Conservation (phyloP, 2,113 vertebrate species). For the Herpetotheres cachinnans region DNA sequence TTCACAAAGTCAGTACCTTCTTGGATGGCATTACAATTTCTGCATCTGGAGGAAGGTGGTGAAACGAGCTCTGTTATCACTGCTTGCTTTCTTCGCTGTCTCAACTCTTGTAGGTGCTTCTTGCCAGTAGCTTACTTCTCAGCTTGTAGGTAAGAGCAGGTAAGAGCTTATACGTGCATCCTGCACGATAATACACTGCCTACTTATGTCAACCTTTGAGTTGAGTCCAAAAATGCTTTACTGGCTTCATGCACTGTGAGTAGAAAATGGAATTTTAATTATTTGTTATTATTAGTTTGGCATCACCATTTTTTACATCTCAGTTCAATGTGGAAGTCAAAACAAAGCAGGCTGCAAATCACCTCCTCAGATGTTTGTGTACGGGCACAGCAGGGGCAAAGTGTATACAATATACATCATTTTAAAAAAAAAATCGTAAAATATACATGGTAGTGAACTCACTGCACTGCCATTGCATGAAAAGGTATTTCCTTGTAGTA, state of each 20-base stretch:
- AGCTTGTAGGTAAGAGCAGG: neutral
- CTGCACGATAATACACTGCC: neutral
- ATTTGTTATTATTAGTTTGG: neutral
- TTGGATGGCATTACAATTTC: neutral
- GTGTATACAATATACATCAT: rapidly evolving
- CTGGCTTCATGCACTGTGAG: neutral
- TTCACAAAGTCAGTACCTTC: neutral
- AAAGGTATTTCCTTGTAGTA: neutral
- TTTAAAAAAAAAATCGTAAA: neutral
- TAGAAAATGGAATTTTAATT: neutral
- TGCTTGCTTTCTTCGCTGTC: neutral
- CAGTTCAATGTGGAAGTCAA: neutral
- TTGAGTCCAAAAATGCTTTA: neutral
- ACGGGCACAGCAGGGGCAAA: too few species aligned
- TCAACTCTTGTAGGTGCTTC: neutral
- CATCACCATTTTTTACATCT: neutral
- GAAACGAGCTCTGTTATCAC: neutral
- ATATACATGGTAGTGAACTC: neutral
- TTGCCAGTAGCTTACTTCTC: neutral
- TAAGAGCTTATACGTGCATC: neutral
- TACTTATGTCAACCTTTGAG: neutral
- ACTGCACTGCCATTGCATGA: neutral
- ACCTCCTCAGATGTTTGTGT: neutral
- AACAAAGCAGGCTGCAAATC: neutral
- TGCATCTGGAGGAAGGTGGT: neutral